phyloP scores from a whole-genome alignment of 2,888 invertebrate genomes.

The Conomelus anceps region DNA sequence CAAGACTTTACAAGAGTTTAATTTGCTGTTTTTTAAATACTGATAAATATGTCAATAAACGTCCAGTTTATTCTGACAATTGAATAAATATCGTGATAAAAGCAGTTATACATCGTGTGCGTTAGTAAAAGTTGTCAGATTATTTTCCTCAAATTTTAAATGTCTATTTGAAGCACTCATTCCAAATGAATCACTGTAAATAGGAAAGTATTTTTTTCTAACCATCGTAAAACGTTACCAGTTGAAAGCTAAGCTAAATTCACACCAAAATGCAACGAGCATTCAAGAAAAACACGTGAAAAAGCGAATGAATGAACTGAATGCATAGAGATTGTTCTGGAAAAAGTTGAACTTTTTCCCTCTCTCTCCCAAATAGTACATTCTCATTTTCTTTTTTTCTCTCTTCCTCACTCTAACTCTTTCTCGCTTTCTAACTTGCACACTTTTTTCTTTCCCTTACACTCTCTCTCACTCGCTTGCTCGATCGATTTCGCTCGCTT shows the following conservation, averaged over 20 bases:
- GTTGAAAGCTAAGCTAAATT: not conserved
- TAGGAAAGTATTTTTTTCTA: not conserved
- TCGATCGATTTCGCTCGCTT: slow-evolving; percentile 24
- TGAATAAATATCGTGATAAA: too few relatives aligned
- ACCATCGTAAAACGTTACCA: not conserved
- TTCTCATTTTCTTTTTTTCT: slow-evolving; percentile 26
- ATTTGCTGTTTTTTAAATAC: too few relatives aligned
- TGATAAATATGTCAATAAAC: too few relatives aligned
- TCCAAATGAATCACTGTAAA: not conserved
- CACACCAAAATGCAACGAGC: not conserved
- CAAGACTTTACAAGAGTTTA: too few relatives aligned
- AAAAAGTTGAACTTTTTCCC: not conserved
- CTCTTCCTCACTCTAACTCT: slow-evolving; percentile 24
- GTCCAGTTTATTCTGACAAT: too few relatives aligned
- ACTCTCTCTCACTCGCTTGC: slow-evolving; percentile 29
- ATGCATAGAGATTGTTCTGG: not conserved
- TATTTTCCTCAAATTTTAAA: too few relatives aligned
- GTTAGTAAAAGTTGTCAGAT: too few relatives aligned
- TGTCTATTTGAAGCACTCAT: too few relatives aligned
- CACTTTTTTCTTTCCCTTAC: slow-evolving; percentile 35
- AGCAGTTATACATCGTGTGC: too few relatives aligned
- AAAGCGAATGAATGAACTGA: not conserved
- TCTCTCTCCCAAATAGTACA: not conserved
- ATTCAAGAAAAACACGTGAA: not conserved
- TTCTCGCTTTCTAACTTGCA: slow-evolving; percentile 34